Percentiles rank a stretch among this genome's conserved stretches.
Conservation (phyloP, 1,140 invertebrate genomes). For the Latrodectus geometricus region DNA sequence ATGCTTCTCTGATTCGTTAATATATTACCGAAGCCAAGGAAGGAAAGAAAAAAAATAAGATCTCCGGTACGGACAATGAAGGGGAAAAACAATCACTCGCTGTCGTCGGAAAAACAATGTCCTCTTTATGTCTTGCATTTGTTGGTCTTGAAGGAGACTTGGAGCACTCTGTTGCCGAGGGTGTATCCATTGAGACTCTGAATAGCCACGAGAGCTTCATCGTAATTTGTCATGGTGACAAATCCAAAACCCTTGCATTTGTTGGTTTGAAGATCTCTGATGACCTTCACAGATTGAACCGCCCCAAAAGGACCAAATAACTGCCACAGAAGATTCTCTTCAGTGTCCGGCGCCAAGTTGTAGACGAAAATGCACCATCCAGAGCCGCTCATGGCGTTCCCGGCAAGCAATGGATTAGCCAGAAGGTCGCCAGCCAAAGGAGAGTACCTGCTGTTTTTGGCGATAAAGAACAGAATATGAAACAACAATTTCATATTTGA, state of each 20-base stretch:
- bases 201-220: constrained; percentile 97
- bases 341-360: constrained; percentile 97
- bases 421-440: constrained; percentile 89
- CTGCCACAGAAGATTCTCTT: constrained; percentile 98
- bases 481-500: not conserved
- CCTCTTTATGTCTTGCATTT: constrained; percentile 69
- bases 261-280: constrained; percentile 96
- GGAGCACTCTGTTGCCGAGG: constrained; percentile 94
- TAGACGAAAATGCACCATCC: constrained; percentile 99
- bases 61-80: constrained; percentile 1
- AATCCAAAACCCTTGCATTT: constrained; percentile 99
- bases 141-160: constrained; percentile 96
- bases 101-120: constrained; percentile 3
- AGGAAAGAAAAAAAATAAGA: constrained; percentile 13
- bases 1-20: not conserved
- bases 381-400: constrained; percentile 77
- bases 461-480: not conserved
- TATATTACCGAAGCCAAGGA: constrained; percentile 14
- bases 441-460: constrained; percentile 78
- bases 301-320: constrained; percentile 99
- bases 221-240: constrained; percentile 99
- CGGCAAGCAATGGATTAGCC: constrained; percentile 86
- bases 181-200: constrained; percentile 98
- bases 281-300: constrained; percentile 97
- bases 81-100: constrained; percentile 52